Base-by-base conservation (phyloP, 1,140 invertebrate genomes). In the Drosophila mauritiana region DNA sequence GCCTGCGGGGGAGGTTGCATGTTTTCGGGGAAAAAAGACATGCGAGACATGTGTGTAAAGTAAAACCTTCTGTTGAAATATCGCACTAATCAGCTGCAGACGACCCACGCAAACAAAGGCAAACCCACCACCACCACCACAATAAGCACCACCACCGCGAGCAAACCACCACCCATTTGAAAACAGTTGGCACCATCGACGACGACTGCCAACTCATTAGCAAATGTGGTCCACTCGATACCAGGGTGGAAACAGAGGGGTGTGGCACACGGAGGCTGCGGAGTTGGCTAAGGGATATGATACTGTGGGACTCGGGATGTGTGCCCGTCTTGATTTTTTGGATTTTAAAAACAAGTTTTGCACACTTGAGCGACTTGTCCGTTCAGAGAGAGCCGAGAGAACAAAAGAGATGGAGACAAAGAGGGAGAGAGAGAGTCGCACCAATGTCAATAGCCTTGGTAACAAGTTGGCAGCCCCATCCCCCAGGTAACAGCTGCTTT, bases 191-290 rank as follows among this genome's bases (percentile, higher is more conserved):
- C 57, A 63, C 82, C 52, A 62, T 74, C 63, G 62, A 49, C 63
- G 62, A 49, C 67, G 57, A 68, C 76, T 49, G 58, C 70, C 79
- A 77, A 46, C 79, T 88, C 76, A 88, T 89, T 88, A 88, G 83
- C 72, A 74, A 76, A 78, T 55, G 63, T 51, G 55, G 53, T 40
- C 54, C 48, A 39, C 20, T 27, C 46, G 31, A 15, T 20, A 15
- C 8, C 22, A n/a, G 57, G 64, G 64, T 43, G 15, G 40, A 17
- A 34, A 20, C 5, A 4, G 27, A 48, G 45, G 45, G 13, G 43
- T 25, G 43, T 25, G 43, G 45, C 45, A 8, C 25, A 22, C 1
- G 13, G 22, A 22, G 43, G 43, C 20, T 46, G 12, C 10, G 7
- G 22, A 31, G 8, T 31, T 31, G 31, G 31, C 8, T 31, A 31